These are phyloP conservation scores for Nycteola revayana DNA, from an alignment of 2,888 invertebrate genomes.

Conservation along the genomic window DNA sequence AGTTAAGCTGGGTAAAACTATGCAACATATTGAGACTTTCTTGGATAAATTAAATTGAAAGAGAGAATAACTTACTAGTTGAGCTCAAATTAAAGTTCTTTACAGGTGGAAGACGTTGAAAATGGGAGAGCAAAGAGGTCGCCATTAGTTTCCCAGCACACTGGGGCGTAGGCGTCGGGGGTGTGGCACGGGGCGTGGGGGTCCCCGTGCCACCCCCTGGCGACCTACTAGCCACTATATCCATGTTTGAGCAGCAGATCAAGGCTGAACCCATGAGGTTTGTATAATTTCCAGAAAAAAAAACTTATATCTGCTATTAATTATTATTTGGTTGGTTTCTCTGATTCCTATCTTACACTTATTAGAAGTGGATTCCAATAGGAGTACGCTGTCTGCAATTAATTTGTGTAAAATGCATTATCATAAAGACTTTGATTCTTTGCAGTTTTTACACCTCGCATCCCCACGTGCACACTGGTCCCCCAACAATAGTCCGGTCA, in stretches of 20 bases:
- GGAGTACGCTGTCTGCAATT: too few relatives aligned
- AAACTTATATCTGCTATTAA: too few relatives aligned
- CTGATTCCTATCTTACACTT: too few relatives aligned
- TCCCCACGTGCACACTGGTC: conserved; percentile 71
- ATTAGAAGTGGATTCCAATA: too few relatives aligned
- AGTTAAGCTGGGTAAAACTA: too few relatives aligned
- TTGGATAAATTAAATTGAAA: too few relatives aligned
- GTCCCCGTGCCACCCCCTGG: conserved; percentile 84
- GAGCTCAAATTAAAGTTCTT: conserved; percentile 13
- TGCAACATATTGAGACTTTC: too few relatives aligned
- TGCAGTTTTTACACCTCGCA: conserved; percentile 76
- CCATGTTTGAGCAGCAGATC: conserved; percentile 87
- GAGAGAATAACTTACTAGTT: too few relatives aligned
- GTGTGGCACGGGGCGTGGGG: conserved; percentile 82
- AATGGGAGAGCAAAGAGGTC: conserved; percentile 79
- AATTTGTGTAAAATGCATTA: not conserved
- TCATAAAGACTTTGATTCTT: conserved; percentile 10
- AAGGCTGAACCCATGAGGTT: conserved; percentile 87
- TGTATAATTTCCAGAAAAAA: too few relatives aligned
- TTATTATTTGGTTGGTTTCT: too few relatives aligned
- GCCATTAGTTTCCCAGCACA: conserved; percentile 84
- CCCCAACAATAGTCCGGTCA: conserved; percentile 70
- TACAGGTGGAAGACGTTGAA: conserved; percentile 73
- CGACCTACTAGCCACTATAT: conserved; percentile 84
- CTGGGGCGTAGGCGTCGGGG: conserved; percentile 84